Base-by-base conservation (phyloP, 37 sponge, comb jelly and placozoan species). In the Tethya wilhelma region DNA sequence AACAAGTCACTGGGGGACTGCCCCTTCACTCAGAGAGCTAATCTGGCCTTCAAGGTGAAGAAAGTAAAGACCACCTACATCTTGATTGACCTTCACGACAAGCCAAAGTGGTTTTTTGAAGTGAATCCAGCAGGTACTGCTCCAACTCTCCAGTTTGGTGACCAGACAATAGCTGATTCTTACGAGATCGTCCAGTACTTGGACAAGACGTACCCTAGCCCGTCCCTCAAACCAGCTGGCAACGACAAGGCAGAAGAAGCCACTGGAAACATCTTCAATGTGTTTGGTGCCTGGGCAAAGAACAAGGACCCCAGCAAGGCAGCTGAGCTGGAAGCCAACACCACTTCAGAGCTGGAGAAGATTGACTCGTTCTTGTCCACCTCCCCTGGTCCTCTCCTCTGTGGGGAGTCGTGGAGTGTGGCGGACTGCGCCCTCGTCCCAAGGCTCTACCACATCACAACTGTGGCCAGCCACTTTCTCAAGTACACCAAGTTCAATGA, bases 1-100 rank as follows among this genome's bases (percentile, higher is more conserved):
- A 69, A 69, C 67, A 71, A 79, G 33, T 59, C 45, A n/a, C 71
- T 88, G 45, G 89, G 89, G 2, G 89, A 81, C 65, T 88, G 89
- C 40, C 89, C 89, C 1, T 88, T 88, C 84, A 65, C 74, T 0
- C 90, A 89, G 4, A 60, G 79, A 0, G 78, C 79, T 28, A 83
- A 79, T 46, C 57, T 89, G 22, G 90, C 69, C 37, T 60, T 83
- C 44, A 68, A 65, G 49, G 31, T 78, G 2, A 89, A 89, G 74
- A 65, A 69, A 1, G 68, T 83, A 25, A 9, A 4, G 12, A 17
- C 67, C 26, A 80, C 70, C 6, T 70, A 75, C 56, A 59, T 83
- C 43, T 30, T 84, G 2, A 84, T 89, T 31, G 79, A 89, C 38
- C 84, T 89, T 0, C 0, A 0, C 42, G 71, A 89, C 79, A 89